Evolutionary conservation across 2,797 vertebrate genomes (phyloP), one percentile per base, ranked within the genome.

Genomic region (Pseudomugil tenellus): DNA sequence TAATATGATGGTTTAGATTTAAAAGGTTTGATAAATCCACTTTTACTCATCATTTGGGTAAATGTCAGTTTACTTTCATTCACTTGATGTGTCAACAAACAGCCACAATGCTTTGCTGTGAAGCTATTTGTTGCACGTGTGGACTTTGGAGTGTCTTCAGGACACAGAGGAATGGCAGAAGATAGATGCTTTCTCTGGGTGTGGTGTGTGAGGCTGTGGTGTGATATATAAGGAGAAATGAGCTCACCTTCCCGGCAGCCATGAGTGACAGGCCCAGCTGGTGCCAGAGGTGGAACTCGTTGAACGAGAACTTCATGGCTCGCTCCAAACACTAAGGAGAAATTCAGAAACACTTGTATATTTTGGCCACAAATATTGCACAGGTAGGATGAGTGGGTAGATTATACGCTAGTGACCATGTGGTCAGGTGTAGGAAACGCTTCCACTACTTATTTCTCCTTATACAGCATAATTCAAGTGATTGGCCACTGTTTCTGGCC

Each of bases 201-300:
- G 72, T 74, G 72, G 65, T 43, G 14, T 48, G 31, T 56, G 8
- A 54, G 49, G n/a, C 31, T 28, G 41, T 61, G 55, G n/a, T 46
- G 57, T 67, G 69, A 68, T 82, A 60, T 81, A 70, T 73, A 67
- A 76, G 59, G 64, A 83, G 74, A 70, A 67, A 80, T 84, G 79
- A 91, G 61, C 96, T 97, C 94, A 99, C 98, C 97, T 98, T 98
- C 76, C 96, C 95, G 35, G 96, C 95, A 7, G 96, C 95, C 89
- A 98, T 95, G 95, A 99, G 96, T 77, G 98, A 98, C 85, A 99
- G 88, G 72, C 96, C 98, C 89, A 99, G 91, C 89, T 99, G 97
- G 88, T 97, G 96, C 97, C 97, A 98, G 53, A 99, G 96, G 87
- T 99, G 98, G 89, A 98, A 99, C 92, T 99, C 97, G 81, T 94